A percentile compares a stretch with the other conserved stretches of the same genome.
phyloP scores from a whole-genome alignment of 2,113 vertebrate species.

The Semnornis frantzii region DNA sequence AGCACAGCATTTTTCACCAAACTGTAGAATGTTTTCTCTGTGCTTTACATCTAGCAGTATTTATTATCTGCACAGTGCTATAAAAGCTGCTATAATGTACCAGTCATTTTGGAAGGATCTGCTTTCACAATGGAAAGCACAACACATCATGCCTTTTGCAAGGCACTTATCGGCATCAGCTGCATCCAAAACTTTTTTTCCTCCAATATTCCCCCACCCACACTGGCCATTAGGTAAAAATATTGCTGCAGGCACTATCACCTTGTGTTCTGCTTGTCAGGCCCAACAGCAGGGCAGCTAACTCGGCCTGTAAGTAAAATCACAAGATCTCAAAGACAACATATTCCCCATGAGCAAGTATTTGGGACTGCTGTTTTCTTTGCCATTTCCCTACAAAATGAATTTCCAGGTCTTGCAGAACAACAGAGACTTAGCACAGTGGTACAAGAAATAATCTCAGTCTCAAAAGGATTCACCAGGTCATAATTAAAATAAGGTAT shows the following conservation, averaged over 20 bases:
- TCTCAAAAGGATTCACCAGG: not conserved
- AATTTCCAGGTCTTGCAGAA: not conserved
- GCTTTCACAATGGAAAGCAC: not conserved
- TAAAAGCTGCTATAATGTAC: conserved; percentile 4
- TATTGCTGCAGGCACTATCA: not conserved
- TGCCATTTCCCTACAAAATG: not conserved
- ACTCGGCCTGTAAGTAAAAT: not conserved
- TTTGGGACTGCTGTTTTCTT: not conserved
- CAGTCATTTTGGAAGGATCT: not conserved
- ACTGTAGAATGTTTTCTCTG: not conserved
- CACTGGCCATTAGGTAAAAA: not conserved
- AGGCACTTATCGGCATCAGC: not conserved
- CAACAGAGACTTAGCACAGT: not conserved
- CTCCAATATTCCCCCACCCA: not conserved
- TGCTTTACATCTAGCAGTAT: not conserved
- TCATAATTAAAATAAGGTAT: not conserved
- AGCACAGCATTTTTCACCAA: not conserved
- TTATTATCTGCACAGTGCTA: not conserved
- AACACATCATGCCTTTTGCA: not conserved
- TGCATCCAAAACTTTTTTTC: not conserved
- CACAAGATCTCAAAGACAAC: not conserved
- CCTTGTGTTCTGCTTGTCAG: not conserved
- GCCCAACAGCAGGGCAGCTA: not conserved
- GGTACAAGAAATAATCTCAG: not conserved
- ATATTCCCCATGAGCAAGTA: not conserved